A percentile compares a stretch with the other conserved stretches of the same genome.
Evolutionary conservation across 2,113 vertebrate genomes (phyloP).

Genomic region (Glaucidium brasilianum): DNA sequence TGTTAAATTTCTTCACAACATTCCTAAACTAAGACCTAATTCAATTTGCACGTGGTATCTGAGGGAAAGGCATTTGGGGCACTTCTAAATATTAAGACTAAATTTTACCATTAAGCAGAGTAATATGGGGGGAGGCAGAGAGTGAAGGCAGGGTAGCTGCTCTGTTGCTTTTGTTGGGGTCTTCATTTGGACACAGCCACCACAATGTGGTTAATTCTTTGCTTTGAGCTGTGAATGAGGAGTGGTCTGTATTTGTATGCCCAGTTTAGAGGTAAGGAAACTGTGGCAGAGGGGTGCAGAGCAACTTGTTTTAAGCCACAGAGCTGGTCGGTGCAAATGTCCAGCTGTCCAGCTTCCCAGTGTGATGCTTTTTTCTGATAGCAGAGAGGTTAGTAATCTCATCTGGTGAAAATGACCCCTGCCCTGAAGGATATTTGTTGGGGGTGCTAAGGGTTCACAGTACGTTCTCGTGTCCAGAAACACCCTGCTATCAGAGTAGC

Average conservation of each 20-base stretch:
- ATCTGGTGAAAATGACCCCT: background rate
- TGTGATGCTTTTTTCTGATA: background rate
- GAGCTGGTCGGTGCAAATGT: background rate
- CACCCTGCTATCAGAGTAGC: background rate
- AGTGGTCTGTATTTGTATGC: background rate
- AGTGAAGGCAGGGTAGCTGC: background rate
- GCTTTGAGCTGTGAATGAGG: background rate
- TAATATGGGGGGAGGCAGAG: background rate
- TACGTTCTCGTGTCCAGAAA: background rate
- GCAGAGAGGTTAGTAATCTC: background rate
- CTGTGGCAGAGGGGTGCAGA: background rate
- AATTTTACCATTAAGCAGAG: background rate
- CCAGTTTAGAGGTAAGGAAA: background rate
- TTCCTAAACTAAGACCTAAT: background rate
- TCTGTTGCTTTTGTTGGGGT: background rate
- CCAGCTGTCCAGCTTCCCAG: background rate
- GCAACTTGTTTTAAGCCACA: background rate
- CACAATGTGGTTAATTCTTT: background rate
- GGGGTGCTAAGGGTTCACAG: background rate
- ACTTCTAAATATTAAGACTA: background rate
- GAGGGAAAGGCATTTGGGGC: background rate
- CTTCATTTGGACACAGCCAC: background rate
- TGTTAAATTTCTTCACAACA: background rate
- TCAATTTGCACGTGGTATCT: background rate
- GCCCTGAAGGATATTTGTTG: background rate